phyloP scores from a whole-genome alignment of 1,140 invertebrate genomes.

The Periplaneta americana region DNA sequence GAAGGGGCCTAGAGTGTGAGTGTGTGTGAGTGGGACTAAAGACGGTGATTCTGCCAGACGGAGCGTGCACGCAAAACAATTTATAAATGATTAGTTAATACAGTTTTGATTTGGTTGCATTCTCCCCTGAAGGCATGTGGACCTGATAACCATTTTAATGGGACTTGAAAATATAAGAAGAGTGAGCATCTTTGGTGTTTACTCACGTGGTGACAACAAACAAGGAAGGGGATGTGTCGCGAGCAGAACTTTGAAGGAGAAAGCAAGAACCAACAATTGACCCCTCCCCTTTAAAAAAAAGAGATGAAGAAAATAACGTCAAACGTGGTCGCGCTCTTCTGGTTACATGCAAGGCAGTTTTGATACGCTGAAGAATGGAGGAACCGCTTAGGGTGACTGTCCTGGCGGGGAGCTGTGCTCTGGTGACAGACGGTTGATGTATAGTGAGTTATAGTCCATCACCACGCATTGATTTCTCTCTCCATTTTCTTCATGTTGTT shows the following conservation, averaged over 20 bases:
- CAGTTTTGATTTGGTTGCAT: slow-evolving; percentile 6
- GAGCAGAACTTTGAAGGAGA: not conserved
- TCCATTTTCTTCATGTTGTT: not conserved
- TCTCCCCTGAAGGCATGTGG: not conserved
- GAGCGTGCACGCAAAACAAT: slow-evolving; percentile 1
- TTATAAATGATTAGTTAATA: not conserved
- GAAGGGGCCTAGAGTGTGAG: not conserved
- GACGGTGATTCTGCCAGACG: not conserved
- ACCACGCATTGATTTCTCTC: not conserved
- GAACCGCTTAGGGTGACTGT: not conserved
- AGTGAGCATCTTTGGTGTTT: not conserved
- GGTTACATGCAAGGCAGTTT: not conserved
- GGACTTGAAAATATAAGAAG: not conserved
- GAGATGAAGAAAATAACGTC: not conserved
- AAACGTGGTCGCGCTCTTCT: not conserved
- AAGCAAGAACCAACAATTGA: not conserved
- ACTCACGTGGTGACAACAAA: not conserved
- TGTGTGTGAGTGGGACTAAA: not conserved
- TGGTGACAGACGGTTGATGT: not conserved
- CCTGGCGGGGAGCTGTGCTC: not conserved
- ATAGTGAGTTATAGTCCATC: not conserved
- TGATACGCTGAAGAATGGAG: not conserved
- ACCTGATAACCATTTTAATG: not conserved
- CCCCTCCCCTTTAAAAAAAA: slow-evolving; percentile 5
- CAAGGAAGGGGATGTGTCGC: not conserved